Conservation (phyloP, 2,888 invertebrate genomes). For the Oscheius sp. region DNA sequence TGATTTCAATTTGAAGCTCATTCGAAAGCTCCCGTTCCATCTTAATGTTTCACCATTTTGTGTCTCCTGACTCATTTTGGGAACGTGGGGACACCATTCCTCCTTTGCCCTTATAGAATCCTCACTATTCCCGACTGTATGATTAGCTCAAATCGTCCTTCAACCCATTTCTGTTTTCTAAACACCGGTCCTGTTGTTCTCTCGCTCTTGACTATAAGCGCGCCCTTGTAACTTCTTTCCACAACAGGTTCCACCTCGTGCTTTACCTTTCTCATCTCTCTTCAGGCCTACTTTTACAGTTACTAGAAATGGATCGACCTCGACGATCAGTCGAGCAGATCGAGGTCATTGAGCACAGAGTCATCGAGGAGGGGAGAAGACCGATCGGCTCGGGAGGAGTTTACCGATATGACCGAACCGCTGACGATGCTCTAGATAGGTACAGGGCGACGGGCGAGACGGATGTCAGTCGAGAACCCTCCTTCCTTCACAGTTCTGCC, state of each 20-base stretch:
- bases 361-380: conserved; percentile 61
- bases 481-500: conserved; percentile 63
- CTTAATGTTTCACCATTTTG: no score
- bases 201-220: neutral
- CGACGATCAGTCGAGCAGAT: conserved; percentile 66
- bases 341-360: conserved; percentile 69
- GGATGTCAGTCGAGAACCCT: conserved; percentile 68
- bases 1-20: no score
- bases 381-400: conserved; percentile 22
- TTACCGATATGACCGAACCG: conserved; percentile 16
- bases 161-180: neutral
- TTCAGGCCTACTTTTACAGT: neutral
- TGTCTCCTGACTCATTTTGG: no score
- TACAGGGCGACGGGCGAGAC: conserved; percentile 64
- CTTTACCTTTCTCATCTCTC: neutral
- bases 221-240: neutral
- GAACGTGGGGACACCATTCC: no score
- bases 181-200: neutral
- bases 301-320: conserved; percentile 31
- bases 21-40: no score
- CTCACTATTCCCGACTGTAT: no score
- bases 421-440: conserved; percentile 34
- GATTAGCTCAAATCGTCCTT: neutral
- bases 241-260: neutral
- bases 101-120: no score